Percentiles rank a stretch among this genome's conserved stretches.
Evolutionary conservation across 2,113 vertebrate genomes (phyloP).

Genomic region (Sialia sialis): DNA sequence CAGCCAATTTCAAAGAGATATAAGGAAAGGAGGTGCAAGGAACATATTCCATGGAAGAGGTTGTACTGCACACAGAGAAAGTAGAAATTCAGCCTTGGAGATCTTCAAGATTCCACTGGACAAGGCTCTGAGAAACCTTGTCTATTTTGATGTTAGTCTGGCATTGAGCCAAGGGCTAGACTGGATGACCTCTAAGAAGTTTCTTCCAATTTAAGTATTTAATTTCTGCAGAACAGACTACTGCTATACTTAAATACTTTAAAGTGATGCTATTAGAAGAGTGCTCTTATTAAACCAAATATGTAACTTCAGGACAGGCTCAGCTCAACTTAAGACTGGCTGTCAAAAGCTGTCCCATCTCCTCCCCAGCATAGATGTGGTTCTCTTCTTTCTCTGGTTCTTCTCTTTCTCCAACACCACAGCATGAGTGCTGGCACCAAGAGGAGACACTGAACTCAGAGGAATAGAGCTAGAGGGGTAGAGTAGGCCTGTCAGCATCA

Average conservation of each 20-base stretch:
- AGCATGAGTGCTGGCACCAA: background rate
- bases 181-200: background rate
- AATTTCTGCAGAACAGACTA: background rate
- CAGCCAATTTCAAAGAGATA: background rate
- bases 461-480: background rate
- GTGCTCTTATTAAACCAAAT: background rate
- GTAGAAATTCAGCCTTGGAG: background rate
- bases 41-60: background rate
- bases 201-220: background rate
- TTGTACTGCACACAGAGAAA: fast-evolving
- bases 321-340: background rate
- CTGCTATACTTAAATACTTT: background rate
- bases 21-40: fast-evolving
- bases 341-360: background rate
- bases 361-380: background rate
- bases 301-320: background rate
- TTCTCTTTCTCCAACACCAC: background rate
- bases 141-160: background rate
- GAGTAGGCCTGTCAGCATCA: background rate
- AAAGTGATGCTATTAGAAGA: background rate
- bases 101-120: background rate
- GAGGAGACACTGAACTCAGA: background rate
- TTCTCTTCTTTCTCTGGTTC: too few relatives aligned
- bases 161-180: background rate
- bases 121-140: background rate